Percentiles rank a stretch among this genome's conserved stretches.
Evolutionary conservation across 2,888 invertebrate genomes (phyloP).

Genomic region (Leucophenga maculata): DNA sequence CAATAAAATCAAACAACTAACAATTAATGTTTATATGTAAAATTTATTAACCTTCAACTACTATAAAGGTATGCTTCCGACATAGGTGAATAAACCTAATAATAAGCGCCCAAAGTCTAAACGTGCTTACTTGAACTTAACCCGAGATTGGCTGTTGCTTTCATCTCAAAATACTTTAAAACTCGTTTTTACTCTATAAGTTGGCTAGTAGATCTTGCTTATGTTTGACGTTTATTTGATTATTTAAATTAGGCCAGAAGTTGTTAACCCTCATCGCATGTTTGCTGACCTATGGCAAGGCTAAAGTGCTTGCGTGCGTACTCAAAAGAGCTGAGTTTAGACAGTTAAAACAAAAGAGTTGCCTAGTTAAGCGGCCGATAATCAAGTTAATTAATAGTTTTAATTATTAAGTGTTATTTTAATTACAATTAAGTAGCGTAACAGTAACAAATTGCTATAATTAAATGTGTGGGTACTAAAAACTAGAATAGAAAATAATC

Average conservation of each 20-base stretch:
- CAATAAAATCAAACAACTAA: no score
- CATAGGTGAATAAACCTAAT: constrained; percentile 54
- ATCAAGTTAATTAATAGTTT: no score
- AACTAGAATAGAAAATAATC: no score
- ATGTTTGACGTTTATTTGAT: no score
- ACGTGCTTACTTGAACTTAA: constrained; percentile 4
- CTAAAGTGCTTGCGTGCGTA: background rate
- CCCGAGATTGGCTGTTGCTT: constrained; percentile 20
- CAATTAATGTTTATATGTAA: no score
- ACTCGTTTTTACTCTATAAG: constrained; percentile 15
- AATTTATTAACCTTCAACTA: background rate
- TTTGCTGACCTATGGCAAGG: constrained; percentile 8
- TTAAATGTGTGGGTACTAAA: no score
- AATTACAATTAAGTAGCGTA: no score
- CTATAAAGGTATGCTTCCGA: constrained; percentile 44
- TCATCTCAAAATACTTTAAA: constrained; percentile 27
- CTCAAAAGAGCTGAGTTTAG: background rate
- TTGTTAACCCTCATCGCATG: background rate
- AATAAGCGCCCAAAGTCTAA: constrained; percentile 30
- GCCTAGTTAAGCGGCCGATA: background rate
- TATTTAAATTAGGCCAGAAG: background rate
- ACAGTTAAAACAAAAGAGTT: background rate
- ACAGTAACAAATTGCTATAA: no score
- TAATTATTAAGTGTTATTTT: no score
- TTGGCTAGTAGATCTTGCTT: background rate